Evolutionary conservation across 2,888 invertebrate species (phyloP), one percentile per base, ranked within the genome.

Genomic region (Hecatera dysodea): DNA sequence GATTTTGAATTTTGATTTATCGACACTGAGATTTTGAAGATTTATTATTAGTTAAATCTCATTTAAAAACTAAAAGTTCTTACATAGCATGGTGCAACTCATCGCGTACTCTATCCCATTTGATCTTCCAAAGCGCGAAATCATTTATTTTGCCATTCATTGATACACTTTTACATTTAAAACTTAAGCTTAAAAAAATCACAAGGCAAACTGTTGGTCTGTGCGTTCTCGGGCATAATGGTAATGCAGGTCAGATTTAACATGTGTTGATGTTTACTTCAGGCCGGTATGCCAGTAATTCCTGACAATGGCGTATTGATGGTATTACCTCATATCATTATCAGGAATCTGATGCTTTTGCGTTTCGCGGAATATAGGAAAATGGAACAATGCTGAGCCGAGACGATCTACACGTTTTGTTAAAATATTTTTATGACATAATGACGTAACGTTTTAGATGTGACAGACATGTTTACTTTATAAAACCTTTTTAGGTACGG

Each of bases 81-180:
- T 90, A 94, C 94, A 89, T 86, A 68, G 86, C 87, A 48, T 67
- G 79, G 1, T 85, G 88, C 27, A 95, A 85, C 69, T 95, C 95
- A 61, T 91, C 88, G 2, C 89, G 86, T 17, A 95, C 95, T 81
- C 80, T 90, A 74, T 92, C 91, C 95, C 95, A 95, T 87, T 86
- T 92, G 52, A 86, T 86, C 86, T 90, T 93, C 95, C 95, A 95
- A 72, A 85, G 61, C 4, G 89, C 88, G 65, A 93, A 95, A 85
- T 94, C 93, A 52, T 89, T 88, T 53, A 86, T 72, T 84, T 90
- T 85, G 50, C 73, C 86, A 80, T 84, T 67, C 86, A 85, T 85
- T 86, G 78, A 84, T 29, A 76, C 60, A 72, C 60, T 50, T 24
- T 69, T 39, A 72, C 71, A 78, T 62, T 72, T 19, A 71, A 56